These are phyloP conservation scores for Bombus confusus DNA, from an alignment of 1,140 invertebrate species.

Conservation along the genomic window DNA sequence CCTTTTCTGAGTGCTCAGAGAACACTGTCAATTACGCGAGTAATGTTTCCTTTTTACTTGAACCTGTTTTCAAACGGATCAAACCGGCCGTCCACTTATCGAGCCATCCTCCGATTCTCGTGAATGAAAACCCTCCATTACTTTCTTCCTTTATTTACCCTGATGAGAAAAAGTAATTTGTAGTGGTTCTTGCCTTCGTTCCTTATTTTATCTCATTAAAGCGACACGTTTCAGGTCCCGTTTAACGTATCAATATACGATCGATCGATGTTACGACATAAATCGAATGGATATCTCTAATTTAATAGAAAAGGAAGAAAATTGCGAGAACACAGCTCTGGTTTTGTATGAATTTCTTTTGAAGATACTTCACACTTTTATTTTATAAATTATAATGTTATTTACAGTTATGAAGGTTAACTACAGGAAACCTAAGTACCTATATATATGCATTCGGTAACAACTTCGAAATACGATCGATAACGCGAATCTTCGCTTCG, in stretches of 20 bases:
- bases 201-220: background rate
- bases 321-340: background rate
- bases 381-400: background rate
- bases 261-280: background rate
- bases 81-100: constrained; percentile 19
- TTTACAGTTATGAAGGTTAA: background rate
- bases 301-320: background rate
- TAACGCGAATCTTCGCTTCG: background rate
- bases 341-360: background rate
- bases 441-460: background rate
- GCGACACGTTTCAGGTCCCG: background rate
- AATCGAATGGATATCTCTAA: background rate
- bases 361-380: rapidly evolving
- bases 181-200: background rate
- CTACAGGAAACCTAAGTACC: no score
- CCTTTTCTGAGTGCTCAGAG: background rate
- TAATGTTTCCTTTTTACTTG: constrained; percentile 1
- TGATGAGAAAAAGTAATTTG: background rate
- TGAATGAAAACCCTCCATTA: constrained; percentile 31
- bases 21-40: constrained; percentile 9
- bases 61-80: background rate
- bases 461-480: background rate
- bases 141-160: constrained; percentile 20
- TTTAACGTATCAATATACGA: background rate
- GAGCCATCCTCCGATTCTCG: constrained; percentile 7